Base-by-base conservation (phyloP, 1,140 invertebrate species). In the Lordiphosa clarofinis region DNA sequence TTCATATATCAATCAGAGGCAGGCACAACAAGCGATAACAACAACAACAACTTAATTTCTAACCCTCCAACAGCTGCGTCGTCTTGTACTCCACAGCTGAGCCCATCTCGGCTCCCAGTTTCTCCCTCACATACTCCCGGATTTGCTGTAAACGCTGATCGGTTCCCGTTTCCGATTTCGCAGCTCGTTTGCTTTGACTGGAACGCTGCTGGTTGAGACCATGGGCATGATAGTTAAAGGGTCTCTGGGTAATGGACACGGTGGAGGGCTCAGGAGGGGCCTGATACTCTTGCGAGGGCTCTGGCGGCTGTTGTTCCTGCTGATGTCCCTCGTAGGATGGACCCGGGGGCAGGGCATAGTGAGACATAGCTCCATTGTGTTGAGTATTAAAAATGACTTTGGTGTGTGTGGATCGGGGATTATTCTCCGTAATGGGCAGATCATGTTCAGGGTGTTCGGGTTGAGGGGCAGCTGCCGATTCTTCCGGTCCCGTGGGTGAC, bases 221-320 rank as follows among this genome's bases (percentile, higher is more conserved):
- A 40, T 88, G 87, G 38, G 87, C 87, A 36, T 88, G 87, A 47
- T 88, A 88, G 52, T 88, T 88, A 37, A 66, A 87, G 13, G 87
- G 87, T 7, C 67, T 67, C 19, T 86, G 87, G 5, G 73, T 73
- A 1, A 73, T 67, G 43, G 48, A 21, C 33, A 66, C 63, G 37
- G 47, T 13, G 57, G 40, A 4, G 19, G 53, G 2, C 31, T 39
- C 6, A 28, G 47, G 21, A 49, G 64, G 12, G 50, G 7, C n/a
- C 57, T 73, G 72, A 19, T 65, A 62, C 5, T 60, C 37, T 10
- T 58, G 33, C 7, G 53, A 28, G 3, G 24, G 21, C 9, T 60
- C 28, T 8, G 24, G 35, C 4, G 52, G 24, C 8, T 56, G 52
- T 0, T 68, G 57, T 8, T 69, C 57, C 4, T 73, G 58, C 0